Evolutionary conservation across 1,140 invertebrate species (phyloP).

Genomic region (Apocrypta bakeri): DNA sequence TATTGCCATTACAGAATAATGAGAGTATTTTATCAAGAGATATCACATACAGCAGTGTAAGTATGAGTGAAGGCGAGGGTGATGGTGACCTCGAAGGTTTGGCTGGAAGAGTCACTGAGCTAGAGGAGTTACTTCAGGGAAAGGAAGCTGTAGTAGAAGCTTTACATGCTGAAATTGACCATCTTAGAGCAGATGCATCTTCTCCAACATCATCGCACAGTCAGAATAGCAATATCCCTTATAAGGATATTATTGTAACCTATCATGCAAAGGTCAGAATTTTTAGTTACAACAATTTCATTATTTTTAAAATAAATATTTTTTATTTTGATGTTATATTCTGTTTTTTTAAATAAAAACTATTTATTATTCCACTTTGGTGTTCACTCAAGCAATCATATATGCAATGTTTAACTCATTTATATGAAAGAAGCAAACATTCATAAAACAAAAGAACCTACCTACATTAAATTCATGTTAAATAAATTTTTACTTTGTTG

Average conservation of each 20-base stretch:
- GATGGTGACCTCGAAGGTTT: slow-evolving; percentile 70
- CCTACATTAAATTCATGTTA: background rate
- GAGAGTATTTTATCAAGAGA: slow-evolving; percentile 64
- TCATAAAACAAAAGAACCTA: slow-evolving; percentile 21
- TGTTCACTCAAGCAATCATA: background rate
- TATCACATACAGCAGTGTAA: slow-evolving; percentile 66
- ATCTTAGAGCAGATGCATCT: slow-evolving; percentile 64
- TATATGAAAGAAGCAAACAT: slow-evolving; percentile 23
- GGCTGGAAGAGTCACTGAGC: slow-evolving; percentile 66
- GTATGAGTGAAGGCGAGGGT: slow-evolving; percentile 71
- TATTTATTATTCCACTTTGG: background rate
- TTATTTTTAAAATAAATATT: background rate
- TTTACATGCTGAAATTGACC: slow-evolving; percentile 69
- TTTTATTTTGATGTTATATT: background rate
- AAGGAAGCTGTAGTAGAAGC: slow-evolving; percentile 69
- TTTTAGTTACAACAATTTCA: background rate
- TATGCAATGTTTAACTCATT: slow-evolving; percentile 19
- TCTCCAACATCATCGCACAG: slow-evolving; percentile 71
- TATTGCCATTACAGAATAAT: slow-evolving; percentile 53
- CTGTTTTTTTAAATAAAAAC: too few relatives aligned
- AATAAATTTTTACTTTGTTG: background rate
- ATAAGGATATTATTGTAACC: slow-evolving; percentile 62
- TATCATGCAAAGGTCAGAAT: slow-evolving; percentile 66
- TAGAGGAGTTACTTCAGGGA: slow-evolving; percentile 67
- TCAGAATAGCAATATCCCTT: slow-evolving; percentile 65